Evolutionary conservation across 2,797 vertebrate species (phyloP), one percentile per base, ranked within the genome.

Genomic region (Gymnocypris eckloni): DNA sequence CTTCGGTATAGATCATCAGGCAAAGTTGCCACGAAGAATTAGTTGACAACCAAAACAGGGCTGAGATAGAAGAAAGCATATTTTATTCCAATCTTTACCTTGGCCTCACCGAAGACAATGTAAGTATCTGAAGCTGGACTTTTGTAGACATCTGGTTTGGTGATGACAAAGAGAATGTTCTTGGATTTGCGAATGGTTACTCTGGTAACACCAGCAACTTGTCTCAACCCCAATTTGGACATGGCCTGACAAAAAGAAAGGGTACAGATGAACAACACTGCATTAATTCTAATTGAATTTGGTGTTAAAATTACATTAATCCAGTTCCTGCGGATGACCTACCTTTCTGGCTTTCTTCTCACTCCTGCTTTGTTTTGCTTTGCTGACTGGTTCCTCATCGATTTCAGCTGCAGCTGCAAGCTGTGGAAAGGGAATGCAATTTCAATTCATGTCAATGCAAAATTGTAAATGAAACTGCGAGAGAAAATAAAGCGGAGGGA

Each of bases 291-390:
- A 41, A 48, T 28, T 2, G 5, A 37, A 79, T 15, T 37, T n/a
- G 43, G 1, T 1, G 20, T 20, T 28, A 37, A 20, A 16, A 33
- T 61, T 2, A 61, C 2, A 54, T 79, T 48, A 0, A 33, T 28
- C 12, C 33, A 11, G 10, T 43, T 54, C 13, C 66, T 72, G 20
- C 6, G 76, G 37, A 69, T 18, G 28, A 25, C 75, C 7, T 92
- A 99, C 98, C 97, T 99, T 99, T 80, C 98, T 96, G 87, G 98
- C 98, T 89, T 99, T 99, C 95, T 99, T 99, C 94, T 99, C 98
- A 77, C 98, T 99, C 90, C 98, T 95, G 94, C 98, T 99, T 94
- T 99, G 98, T 97, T 99, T 99, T 84, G 98, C 98, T 98, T 99
- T 99, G 96, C 98, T 99, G 88, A 99, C 98, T 3, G 98, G 98